Base-by-base conservation (phyloP, 2,797 vertebrate genomes). In the Leuciscus waleckii region DNA sequence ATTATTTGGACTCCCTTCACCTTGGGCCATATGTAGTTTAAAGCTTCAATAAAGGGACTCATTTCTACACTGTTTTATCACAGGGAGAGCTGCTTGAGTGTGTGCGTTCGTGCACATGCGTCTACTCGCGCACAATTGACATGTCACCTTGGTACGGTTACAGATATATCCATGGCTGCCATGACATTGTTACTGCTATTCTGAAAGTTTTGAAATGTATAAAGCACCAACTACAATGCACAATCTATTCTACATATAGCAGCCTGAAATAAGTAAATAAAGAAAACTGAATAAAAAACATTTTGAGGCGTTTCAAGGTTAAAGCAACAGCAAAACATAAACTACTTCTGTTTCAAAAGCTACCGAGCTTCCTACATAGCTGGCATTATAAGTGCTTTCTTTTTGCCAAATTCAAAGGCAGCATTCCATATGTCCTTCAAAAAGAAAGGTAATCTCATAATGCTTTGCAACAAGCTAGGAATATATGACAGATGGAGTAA, bases 1-100 rank as follows among this genome's bases (percentile, higher is more conserved):
- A 94, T 94, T 92, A 93, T 94, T 92, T 91, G 90, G 79, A 90
- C 88, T 92, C 90, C 90, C 88, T 91, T 94, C 90, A 92, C 91
- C 90, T 88, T 89, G 74, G 90, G 86, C 91, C 93, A 88, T 90
- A 93, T 89, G 83, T 92, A 88, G 88, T 94, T 93, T 92, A 91
- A 85, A 29, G 54, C 84, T 69, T 51, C 84, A 87, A 86, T 91
- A 91, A 65, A 87, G 88, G 79, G 90, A 91, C 89, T 91, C 78
- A 87, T 88, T 91, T 79, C 32, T 68, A 35, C 90, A 91, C 90
- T 83, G 91, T 90, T 92, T 78, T 89, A 32, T 54, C 89, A 92
- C 86, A 85, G 90, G 91, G 91, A 91, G 90, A 82, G 67, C 37
- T 19, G 85, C 87, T 87, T 76, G 46, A 17, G 21, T 32, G 43